Base-by-base conservation (phyloP, 2,888 invertebrate species). In the Tachina fera region DNA sequence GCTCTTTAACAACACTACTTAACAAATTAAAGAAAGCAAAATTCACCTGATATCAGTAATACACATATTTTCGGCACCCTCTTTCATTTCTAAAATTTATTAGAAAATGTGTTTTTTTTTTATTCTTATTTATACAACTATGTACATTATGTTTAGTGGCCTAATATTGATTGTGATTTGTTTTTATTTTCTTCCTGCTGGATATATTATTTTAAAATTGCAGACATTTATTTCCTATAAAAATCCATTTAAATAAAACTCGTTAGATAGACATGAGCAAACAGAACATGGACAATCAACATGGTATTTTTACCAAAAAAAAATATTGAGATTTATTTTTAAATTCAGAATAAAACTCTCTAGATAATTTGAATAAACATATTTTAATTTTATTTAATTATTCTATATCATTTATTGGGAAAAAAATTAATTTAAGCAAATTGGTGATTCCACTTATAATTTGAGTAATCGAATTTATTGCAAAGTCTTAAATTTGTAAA, bases 151-250 rank as follows among this genome's bases (percentile, higher is more conserved):
- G 63, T 72, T 72, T 65, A 80, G 63, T 72, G 79, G 72, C 72
- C 79, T 65, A 70, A 65, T 72, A 72, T 65, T 63, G 79, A 49
- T 72, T 65, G 19, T 65, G 65, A 65, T 80, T 65, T 63, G 53
- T 43, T 53, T 78, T 43, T 51, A 39, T 61, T 39, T 70, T 58
- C 41, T 68, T 53, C n/a, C 16, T 16, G 11, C n/a, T 13, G 16
- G 9, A 53, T 75, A 61, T 70, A 39, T 43, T 65, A 53, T 72
- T 72, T 72, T 65, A 65, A 80, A 80, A 72, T 49, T 56, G 56
- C 65, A 31, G 39, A 63, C 61, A 79, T 63, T 80, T 72, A 53
- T 63, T 63, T 71, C 9, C 53, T 39, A 39, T 56, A n/a, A 56
- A 79, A 65, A 65, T 56, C 49, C 49, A 47, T 58, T 72, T 11